Percentiles rank a stretch among this genome's conserved stretches.
These are phyloP conservation scores for Platyrinchus mystaceus DNA, from an alignment of 2,797 vertebrate genomes.

Conservation along the genomic window DNA sequence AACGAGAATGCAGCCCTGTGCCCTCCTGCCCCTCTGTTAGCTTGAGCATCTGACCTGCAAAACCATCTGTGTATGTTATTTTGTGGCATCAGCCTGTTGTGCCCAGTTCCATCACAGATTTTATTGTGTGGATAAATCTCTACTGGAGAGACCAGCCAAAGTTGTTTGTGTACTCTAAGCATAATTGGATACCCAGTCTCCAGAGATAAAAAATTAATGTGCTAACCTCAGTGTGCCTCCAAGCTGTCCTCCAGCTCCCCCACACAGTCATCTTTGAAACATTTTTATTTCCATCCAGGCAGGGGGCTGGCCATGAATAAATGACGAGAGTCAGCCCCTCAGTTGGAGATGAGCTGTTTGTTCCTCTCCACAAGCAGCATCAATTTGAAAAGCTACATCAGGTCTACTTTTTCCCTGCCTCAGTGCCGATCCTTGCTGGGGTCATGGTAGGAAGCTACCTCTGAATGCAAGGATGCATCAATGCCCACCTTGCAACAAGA, in stretches of 20 bases:
- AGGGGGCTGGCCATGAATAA: conserved; percentile 69
- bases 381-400: conserved; percentile 64
- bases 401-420: conserved; percentile 31
- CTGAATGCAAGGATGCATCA: conserved; percentile 43
- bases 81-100: neutral
- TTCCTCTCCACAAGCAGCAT: conserved; percentile 61
- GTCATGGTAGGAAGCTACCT: conserved; percentile 38
- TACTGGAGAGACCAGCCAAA: conserved; percentile 38
- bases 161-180: conserved; percentile 53
- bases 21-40: neutral
- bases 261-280: conserved; percentile 63
- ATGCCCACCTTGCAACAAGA: neutral
- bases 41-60: neutral
- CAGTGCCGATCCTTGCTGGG: neutral
- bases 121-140: conserved; percentile 49
- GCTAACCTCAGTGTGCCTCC: conserved; percentile 60
- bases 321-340: conserved; percentile 67
- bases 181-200: conserved; percentile 64
- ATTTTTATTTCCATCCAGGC: conserved; percentile 68
- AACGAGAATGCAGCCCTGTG: neutral
- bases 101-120: neutral
- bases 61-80: neutral
- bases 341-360: conserved; percentile 61
- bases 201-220: conserved; percentile 64
- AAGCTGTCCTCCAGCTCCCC: conserved; percentile 60